A percentile compares a stretch with the other conserved stretches of the same genome.
Conservation (phyloP, 2,797 vertebrate genomes). For the Hybognathus amarus region DNA sequence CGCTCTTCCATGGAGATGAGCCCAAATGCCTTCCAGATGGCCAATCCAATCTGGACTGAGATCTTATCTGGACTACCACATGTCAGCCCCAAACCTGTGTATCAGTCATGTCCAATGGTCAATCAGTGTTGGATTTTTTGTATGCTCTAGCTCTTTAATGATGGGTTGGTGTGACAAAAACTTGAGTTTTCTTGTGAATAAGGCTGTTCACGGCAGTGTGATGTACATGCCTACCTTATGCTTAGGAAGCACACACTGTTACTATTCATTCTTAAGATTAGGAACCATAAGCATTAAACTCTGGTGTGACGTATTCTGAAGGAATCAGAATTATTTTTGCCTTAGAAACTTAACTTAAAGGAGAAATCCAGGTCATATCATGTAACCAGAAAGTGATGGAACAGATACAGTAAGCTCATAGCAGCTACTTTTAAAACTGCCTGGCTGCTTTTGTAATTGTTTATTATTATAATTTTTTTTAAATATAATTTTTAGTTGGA, state of each 20-base stretch:
- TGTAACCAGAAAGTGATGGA: background rate
- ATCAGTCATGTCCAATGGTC: constrained; percentile 32
- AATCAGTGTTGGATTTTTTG: constrained; percentile 35
- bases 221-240: background rate
- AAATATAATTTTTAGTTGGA: background rate
- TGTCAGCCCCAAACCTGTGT: constrained; percentile 69
- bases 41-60: constrained; percentile 78
- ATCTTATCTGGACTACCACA: constrained; percentile 75
- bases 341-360: background rate
- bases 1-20: constrained; percentile 66
- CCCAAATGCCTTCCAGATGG: constrained; percentile 87
- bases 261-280: background rate
- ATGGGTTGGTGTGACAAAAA: background rate
- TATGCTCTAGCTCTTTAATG: constrained; percentile 25
- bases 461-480: too few relatives aligned
- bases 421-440: background rate
- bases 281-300: background rate
- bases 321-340: background rate
- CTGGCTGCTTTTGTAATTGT: background rate
- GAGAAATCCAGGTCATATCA: background rate
- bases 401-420: background rate
- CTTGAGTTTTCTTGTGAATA: constrained; percentile 23
- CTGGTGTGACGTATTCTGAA: background rate
- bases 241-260: background rate
- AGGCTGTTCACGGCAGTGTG: background rate